Percentiles rank a stretch among this genome's conserved stretches.
Conservation (phyloP, 1,140 invertebrate species). For the Zaprionus vittiger region DNA sequence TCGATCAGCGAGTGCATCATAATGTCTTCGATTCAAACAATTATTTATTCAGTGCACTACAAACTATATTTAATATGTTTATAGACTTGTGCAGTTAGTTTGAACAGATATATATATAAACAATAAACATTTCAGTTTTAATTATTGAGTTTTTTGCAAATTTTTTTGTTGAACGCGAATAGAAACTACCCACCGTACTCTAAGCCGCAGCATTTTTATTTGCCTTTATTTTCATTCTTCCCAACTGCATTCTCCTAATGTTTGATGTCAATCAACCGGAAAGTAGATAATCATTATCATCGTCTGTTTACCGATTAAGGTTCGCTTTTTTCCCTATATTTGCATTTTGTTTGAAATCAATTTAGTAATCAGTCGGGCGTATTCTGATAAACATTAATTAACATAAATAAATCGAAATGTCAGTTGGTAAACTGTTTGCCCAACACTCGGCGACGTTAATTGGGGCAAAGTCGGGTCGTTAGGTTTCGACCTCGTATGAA, state of each 20-base stretch:
- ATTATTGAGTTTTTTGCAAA: too few relatives aligned
- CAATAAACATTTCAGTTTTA: too few relatives aligned
- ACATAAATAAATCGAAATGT: slow-evolving; percentile 75
- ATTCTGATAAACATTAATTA: slow-evolving; percentile 80
- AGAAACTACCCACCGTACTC: not conserved
- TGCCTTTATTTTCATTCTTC: not conserved
- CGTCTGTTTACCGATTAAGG: slow-evolving; percentile 48
- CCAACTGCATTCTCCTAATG: slow-evolving; percentile 7
- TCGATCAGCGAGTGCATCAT: too few relatives aligned
- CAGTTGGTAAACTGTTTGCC: slow-evolving; percentile 64
- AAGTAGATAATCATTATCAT: slow-evolving; percentile 63
- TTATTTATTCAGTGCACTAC: too few relatives aligned
- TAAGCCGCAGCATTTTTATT: not conserved
- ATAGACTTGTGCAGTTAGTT: too few relatives aligned
- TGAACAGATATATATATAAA: too few relatives aligned
- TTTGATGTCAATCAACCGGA: slow-evolving; percentile 61
- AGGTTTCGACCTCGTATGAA: too few relatives aligned
- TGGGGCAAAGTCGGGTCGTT: slow-evolving; percentile 32
- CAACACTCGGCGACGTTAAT: slow-evolving; percentile 59
- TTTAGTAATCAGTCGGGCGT: slow-evolving; percentile 70
- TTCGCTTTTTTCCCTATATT: slow-evolving; percentile 33
- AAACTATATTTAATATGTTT: too few relatives aligned
- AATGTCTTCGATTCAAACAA: too few relatives aligned
- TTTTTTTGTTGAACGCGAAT: too few relatives aligned
- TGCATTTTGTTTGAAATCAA: slow-evolving; percentile 78